These are phyloP conservation scores for Ommatoiulus sabulosus DNA, from an alignment of 2,888 invertebrate species.

Conservation along the genomic window DNA sequence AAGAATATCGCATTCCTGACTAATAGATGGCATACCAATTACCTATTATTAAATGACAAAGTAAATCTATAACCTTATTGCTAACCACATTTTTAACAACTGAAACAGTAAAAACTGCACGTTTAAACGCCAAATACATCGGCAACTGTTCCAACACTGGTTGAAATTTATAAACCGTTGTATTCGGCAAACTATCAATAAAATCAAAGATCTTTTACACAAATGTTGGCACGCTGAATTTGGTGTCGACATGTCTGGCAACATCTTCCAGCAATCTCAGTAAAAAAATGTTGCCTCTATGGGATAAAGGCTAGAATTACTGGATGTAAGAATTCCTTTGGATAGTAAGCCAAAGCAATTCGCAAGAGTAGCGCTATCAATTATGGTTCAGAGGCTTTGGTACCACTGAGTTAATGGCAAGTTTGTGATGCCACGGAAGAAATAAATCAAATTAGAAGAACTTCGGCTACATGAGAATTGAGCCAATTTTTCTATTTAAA, in stretches of 20 bases:
- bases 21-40: conserved; percentile 10
- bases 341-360: not conserved
- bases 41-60: not conserved
- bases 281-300: not conserved
- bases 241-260: not conserved
- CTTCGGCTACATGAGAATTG: no score
- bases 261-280: not conserved
- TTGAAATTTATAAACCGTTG: not conserved
- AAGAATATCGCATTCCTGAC: conserved; percentile 32
- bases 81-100: not conserved
- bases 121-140: no score
- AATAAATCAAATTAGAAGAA: not conserved
- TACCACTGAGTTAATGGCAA: not conserved
- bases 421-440: not conserved
- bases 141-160: not conserved
- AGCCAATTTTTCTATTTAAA: not conserved
- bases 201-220: not conserved
- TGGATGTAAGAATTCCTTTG: not conserved
- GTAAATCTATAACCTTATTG: not conserved
- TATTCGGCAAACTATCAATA: not conserved
- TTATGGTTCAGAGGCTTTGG: not conserved
- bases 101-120: not conserved
- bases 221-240: not conserved
- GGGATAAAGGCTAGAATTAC: not conserved
- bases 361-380: not conserved